Base-by-base conservation (phyloP, 2,888 invertebrate species). In the Amorpha juglandis region DNA sequence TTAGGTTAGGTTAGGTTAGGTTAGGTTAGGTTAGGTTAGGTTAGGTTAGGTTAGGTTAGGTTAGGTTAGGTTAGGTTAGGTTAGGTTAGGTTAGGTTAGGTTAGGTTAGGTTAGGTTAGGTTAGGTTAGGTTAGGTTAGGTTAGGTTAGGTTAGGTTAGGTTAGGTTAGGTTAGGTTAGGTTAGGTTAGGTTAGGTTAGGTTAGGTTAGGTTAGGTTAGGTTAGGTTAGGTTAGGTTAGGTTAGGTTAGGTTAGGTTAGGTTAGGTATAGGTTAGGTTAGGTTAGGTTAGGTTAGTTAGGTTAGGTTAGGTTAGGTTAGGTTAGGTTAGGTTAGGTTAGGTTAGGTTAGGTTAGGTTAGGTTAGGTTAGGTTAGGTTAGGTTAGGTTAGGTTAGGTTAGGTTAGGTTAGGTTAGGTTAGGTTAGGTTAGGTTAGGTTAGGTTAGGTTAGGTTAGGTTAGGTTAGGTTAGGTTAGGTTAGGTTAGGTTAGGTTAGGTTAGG, bases 341-440 rank as follows among this genome's bases (percentile, higher is more conserved):
- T 67, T 69, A 69, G 70, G 68, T 67, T 68, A 67, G 67, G 70
- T 68, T 68, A 68, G 70, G 70, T 68, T 68, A 68, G 70, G 70
- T 70, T 69, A n/a, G n/a, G n/a, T n/a, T n/a, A n/a, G n/a, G 70
- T 72, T 71, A 71, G 72, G 69, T 70, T 69, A 65, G 69, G 70
- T 70, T 70, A 68, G 69, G 71, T 70, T 71, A 70, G 72, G 67
- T 68, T 69, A 69, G 68, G 67, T 68, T 65, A 65, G 68, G 65
- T 68, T 68, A 63, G 68, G 68, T 68, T 68, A 68, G 68, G 68
- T 68, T 63, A 63, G 63, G 65, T 68, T 70, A 69, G 68, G 68
- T 70, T 69, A 68, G 67, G 65, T 69, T 66, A 67, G 65, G 65
- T 48, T 68, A 16, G 69, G 68, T 69, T 68, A 70, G 68, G 70